Base-by-base conservation (phyloP, 2,797 vertebrate species). In the Hippopotamyrus pictus region DNA sequence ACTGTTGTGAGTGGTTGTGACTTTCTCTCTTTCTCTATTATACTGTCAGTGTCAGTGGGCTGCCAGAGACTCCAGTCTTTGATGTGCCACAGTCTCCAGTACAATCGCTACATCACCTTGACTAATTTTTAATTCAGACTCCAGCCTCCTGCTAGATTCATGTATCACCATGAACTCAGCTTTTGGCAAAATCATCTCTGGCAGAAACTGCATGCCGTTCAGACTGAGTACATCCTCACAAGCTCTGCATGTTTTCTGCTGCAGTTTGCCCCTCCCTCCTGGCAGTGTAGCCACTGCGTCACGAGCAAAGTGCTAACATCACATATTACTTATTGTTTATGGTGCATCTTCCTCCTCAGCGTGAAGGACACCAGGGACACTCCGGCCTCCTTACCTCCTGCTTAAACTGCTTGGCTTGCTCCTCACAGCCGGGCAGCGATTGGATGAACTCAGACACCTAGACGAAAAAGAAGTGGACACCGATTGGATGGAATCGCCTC, bases 371-470 rank as follows among this genome's bases (percentile, higher is more conserved):
- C 29, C 9, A 29, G 50, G 73, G 82, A 86, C 65, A 89, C 46
- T 65, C 69, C 51, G 82, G 76, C 76, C 88, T n/a, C n/a, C 95
- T 95, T 94, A 98, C 97, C 97, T 99, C 97, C 7, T 97, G 97
- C 93, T 94, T 97, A 94, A 99, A 98, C 89, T 96, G 96, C 82
- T 96, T 95, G 0, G 97, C 97, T 90, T 97, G 97, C 0, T 97
- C 97, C 90, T 96, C 96, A 92, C 97, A 97, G 29, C 98, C 98
- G 1, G 97, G 97, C 0, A 99, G 95, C 85, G 97, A 97, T 91
- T 97, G 96, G 22, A 99, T 93, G 84, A 98, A 99, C 89, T 94
- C 95, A 22, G 96, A 97, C 89, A 99, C 98, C 98, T 98, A 92
- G 44, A 69, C 48, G 90, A 37, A 88, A 37, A 76, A 65, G n/a